Conservation (phyloP, 2,888 invertebrate species). For the Hedya salicella region DNA sequence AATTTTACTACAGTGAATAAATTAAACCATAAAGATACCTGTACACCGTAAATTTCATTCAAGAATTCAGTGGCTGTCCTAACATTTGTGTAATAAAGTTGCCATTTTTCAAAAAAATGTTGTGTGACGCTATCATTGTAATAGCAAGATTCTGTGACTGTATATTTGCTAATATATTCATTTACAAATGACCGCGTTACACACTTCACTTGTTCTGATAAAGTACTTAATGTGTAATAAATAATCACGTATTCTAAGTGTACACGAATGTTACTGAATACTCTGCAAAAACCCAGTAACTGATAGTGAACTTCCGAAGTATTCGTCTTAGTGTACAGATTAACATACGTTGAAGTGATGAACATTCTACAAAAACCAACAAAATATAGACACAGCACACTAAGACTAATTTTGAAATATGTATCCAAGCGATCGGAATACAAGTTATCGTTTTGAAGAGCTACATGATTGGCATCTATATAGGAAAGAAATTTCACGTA, state of each 20-base stretch:
- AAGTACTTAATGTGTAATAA: constrained; percentile 18
- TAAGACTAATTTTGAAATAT: background rate
- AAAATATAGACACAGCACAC: no score
- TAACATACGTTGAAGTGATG: no score
- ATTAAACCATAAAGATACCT: constrained; percentile 22
- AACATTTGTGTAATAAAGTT: constrained; percentile 21
- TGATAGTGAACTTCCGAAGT: background rate
- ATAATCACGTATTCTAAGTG: constrained; percentile 24
- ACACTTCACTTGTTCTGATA: constrained; percentile 34
- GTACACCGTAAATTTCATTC: constrained; percentile 34
- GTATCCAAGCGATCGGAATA: background rate
- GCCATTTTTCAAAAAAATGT: constrained; percentile 26
- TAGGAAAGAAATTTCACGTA: background rate
- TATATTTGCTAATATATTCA: no score
- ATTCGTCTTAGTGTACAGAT: no score
- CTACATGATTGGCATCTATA: background rate
- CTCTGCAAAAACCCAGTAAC: constrained; percentile 15
- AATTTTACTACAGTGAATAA: no score
- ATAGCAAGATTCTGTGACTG: background rate
- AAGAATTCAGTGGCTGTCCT: constrained; percentile 32
- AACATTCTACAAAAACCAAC: background rate
- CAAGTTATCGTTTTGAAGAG: background rate
- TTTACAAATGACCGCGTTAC: constrained; percentile 13
- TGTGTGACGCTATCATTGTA: background rate
- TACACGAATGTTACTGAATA: constrained; percentile 13